Evolutionary conservation across 2,888 invertebrate species (phyloP).

Genomic region (Mylabris sibirica): DNA sequence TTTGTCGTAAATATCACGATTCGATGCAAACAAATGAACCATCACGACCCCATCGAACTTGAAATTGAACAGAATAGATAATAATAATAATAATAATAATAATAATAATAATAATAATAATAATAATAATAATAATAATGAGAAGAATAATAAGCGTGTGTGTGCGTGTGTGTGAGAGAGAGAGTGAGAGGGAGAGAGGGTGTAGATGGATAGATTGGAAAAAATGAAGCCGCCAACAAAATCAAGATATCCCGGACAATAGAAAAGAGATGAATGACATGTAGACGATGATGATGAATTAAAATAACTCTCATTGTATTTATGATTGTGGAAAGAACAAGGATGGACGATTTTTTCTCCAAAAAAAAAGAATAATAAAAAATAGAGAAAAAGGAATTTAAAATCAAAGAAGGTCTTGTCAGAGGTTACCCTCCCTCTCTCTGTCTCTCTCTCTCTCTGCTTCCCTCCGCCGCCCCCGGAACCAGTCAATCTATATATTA

Average conservation of each 20-base stretch:
- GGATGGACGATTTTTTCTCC: background rate
- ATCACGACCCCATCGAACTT: conserved; percentile 9
- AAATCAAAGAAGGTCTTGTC: conserved; percentile 27
- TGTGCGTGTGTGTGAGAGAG: conserved; percentile 2
- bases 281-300: conserved; percentile 21
- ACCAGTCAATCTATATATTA: conserved; percentile 42
- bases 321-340: conserved; percentile 14
- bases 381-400: conserved; percentile 31
- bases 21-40: conserved; percentile 1
- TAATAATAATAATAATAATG: conserved; percentile 10
- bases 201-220: background rate
- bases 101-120: conserved; percentile 16
- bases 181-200: background rate
- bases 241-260: conserved; percentile 44
- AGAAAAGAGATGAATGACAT: conserved; percentile 44
- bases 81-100: conserved; percentile 13
- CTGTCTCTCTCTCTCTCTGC: conserved; percentile 13
- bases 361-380: too few relatives aligned
- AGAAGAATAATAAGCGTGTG: too few relatives aligned
- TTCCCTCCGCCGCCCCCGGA: background rate
- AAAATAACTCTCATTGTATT: background rate
- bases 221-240: conserved; percentile 20
- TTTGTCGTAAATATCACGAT: background rate
- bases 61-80: conserved; percentile 8
- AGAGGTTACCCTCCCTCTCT: conserved; percentile 23